Conservation (phyloP, 2,797 vertebrate species). For the Paguma larvata region DNA sequence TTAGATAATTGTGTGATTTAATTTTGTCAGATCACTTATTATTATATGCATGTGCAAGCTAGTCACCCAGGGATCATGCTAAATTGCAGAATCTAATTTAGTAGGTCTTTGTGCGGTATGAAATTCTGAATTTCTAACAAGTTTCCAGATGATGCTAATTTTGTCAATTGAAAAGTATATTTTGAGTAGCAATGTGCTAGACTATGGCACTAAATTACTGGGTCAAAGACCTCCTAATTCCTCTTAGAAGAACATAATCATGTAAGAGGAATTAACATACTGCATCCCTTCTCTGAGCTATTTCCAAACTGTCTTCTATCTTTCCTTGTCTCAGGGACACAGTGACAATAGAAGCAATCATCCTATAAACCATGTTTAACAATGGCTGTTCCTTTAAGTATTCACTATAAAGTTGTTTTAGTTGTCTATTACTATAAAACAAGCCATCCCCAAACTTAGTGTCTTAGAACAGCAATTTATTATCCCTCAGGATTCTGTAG, state of each 20-base stretch:
- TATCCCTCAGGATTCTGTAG: neutral
- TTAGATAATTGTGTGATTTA: neutral
- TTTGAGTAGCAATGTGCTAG: neutral
- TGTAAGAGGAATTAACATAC: neutral
- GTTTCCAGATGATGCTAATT: neutral
- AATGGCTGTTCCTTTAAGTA: neutral
- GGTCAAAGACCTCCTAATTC: neutral
- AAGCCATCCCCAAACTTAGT: neutral
- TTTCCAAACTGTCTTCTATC: neutral
- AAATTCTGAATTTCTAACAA: slow-evolving; percentile 23
- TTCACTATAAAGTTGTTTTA: neutral
- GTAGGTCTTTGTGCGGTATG: neutral
- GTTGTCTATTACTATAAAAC: neutral
- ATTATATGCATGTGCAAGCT: neutral
- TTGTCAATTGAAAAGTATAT: neutral
- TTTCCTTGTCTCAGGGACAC: neutral
- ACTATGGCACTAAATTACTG: neutral
- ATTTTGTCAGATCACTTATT: slow-evolving; percentile 1
- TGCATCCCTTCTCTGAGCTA: neutral
- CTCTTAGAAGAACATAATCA: neutral
- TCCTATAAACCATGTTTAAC: neutral
- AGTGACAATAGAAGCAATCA: neutral
- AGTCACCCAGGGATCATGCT: neutral
- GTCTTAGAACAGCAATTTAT: neutral
- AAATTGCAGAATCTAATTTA: slow-evolving; percentile 24